Conservation (phyloP, 2,888 invertebrate genomes). For the Salticus scenicus region DNA sequence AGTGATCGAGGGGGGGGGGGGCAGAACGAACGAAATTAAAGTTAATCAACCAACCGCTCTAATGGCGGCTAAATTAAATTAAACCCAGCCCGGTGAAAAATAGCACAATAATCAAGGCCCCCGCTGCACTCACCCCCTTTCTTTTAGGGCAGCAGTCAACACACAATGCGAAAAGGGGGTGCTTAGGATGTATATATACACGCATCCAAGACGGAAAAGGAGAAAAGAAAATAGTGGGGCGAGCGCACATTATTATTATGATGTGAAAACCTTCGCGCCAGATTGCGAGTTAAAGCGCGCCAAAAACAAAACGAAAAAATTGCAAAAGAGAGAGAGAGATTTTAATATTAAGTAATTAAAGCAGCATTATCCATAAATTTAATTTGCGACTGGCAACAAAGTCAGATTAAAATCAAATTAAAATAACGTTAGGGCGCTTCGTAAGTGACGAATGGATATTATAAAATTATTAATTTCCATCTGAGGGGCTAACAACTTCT, state of each 20-base stretch:
- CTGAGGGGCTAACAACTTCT: slow-evolving; percentile 54
- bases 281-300: slow-evolving; percentile 46
- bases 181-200: slow-evolving; percentile 46
- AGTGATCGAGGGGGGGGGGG: slow-evolving; percentile 6
- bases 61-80: slow-evolving; percentile 70
- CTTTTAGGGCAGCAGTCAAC: slow-evolving; percentile 65
- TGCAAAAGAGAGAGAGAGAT: slow-evolving; percentile 58
- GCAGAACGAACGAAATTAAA: slow-evolving; percentile 66
- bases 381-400: slow-evolving; percentile 70
- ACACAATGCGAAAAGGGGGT: slow-evolving; percentile 63
- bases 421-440: slow-evolving; percentile 66
- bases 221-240: slow-evolving; percentile 63
- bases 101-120: slow-evolving; percentile 69
- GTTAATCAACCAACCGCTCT: slow-evolving; percentile 70
- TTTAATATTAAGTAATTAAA: slow-evolving; percentile 71
- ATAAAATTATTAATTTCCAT: slow-evolving; percentile 71
- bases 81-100: slow-evolving; percentile 70
- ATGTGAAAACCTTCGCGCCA: slow-evolving; percentile 68
- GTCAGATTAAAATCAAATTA: slow-evolving; percentile 71
- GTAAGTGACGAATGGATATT: slow-evolving; percentile 70
- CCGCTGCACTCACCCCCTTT: slow-evolving; percentile 7
- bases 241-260: slow-evolving; percentile 67
- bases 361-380: slow-evolving; percentile 70
- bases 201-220: slow-evolving; percentile 39
- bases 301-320: slow-evolving; percentile 63